Conservation (phyloP, 2,888 invertebrate genomes). For the Yponomeuta evonymella region DNA sequence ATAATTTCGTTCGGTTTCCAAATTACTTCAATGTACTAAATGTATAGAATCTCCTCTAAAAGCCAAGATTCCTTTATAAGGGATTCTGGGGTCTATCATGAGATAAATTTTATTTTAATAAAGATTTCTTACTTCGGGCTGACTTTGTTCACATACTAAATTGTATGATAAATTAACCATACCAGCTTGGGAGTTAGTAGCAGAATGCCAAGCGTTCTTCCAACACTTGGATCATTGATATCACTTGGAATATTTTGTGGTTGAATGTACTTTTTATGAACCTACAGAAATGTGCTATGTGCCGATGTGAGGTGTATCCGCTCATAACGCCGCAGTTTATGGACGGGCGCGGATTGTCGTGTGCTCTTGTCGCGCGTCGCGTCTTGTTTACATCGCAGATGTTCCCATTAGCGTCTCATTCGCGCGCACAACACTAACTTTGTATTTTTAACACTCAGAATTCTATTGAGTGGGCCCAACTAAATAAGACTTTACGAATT, state of each 20-base stretch:
- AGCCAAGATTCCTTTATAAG: no score
- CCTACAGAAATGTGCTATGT: slow-evolving; percentile 4
- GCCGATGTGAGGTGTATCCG: slow-evolving; percentile 19
- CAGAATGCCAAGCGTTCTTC: neutral
- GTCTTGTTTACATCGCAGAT: slow-evolving; percentile 40
- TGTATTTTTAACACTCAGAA: slow-evolving; percentile 64
- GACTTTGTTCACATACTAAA: no score
- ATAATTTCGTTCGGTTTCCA: no score
- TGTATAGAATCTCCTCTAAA: no score
- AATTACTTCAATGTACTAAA: no score
- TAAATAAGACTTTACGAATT: slow-evolving; percentile 72
- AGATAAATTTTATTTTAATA: no score
- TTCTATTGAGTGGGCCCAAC: slow-evolving; percentile 48
- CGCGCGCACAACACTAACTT: slow-evolving; percentile 58
- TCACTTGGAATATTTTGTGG: neutral
- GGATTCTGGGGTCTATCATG: no score
- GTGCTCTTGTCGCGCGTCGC: slow-evolving; percentile 47
- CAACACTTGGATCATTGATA: neutral
- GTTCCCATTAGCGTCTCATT: slow-evolving; percentile 68
- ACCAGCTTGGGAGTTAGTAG: neutral
- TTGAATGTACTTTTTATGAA: neutral
- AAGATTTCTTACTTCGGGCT: no score
- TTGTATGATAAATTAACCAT: no score
- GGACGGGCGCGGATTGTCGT: slow-evolving; percentile 56
- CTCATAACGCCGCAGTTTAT: slow-evolving; percentile 60